These are phyloP conservation scores for Formica exsecta DNA, from an alignment of 1,140 invertebrate species.

Conservation along the genomic window DNA sequence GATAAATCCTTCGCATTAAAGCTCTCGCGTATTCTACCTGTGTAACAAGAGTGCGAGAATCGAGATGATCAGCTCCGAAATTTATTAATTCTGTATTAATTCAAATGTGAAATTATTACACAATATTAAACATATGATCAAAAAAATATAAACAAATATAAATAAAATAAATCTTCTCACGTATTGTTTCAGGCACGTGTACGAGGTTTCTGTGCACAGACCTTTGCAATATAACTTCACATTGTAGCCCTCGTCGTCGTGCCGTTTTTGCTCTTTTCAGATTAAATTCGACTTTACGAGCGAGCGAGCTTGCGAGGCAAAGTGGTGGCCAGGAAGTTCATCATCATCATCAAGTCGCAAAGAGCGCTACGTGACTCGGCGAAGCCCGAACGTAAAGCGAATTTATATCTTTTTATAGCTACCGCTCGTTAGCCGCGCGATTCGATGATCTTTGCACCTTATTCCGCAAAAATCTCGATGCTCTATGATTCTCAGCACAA, in stretches of 20 bases:
- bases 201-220: constrained; percentile 8
- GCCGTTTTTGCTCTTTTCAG: constrained; percentile 74
- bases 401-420: constrained; percentile 80
- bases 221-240: constrained; percentile 36
- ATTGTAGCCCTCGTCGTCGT: constrained; percentile 57
- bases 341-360: constrained; percentile 85
- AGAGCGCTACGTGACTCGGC: constrained; percentile 71
- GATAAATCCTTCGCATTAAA: neutral
- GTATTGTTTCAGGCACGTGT: neutral
- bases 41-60: neutral
- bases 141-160: neutral
- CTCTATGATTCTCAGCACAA: constrained; percentile 9
- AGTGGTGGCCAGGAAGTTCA: constrained; percentile 81
- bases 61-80: neutral
- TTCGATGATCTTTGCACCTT: constrained; percentile 72
- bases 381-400: constrained; percentile 75
- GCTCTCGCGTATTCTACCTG: no score
- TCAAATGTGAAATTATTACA: neutral
- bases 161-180: constrained; percentile 22
- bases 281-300: constrained; percentile 85
- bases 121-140: neutral
- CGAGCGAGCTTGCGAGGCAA: constrained; percentile 78
- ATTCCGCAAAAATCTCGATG: constrained; percentile 15
- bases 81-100: neutral
- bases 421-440: constrained; percentile 79